Evolutionary conservation across 1,140 invertebrate genomes (phyloP), one percentile per base, ranked within the genome.

Genomic region (Panagrolaimus sp.): DNA sequence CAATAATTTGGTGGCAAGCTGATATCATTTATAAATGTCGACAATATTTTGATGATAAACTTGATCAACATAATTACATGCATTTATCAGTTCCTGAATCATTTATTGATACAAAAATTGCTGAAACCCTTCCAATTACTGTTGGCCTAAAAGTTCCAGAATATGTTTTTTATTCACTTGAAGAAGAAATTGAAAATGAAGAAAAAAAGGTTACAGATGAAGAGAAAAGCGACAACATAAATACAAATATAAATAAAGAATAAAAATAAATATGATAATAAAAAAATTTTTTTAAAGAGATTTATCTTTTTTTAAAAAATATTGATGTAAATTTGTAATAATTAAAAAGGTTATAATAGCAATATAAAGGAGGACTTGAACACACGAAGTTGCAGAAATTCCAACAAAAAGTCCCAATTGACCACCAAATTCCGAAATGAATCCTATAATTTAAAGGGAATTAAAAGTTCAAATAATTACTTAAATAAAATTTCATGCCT

Each of bases 61-160:
- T n/a, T 10, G 52, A 58, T 28, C 28, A 26, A 21, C 14, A 28
- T 28, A 58, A 58, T 58, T 58, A 58, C 8, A 28, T 58, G 52
- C 52, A 28, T 58, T 58, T 58, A 58, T 21, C 52, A 26, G 52
- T 58, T 58, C 52, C 52, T 21, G 52, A 58, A 28, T 58, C 52
- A 21, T 58, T 58, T 58, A 58, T 28, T 58, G 52, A 58, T 28
- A 58, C 52, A 21, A 58, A 58, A 58, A 58, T 58, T 58, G 14
- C 52, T 28, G 52, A 58, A 26, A 58, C 28, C 10, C 10, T 58
- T 26, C 21, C 28, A 21, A 58, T 26, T 5, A 21, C 52, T 58
- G 28, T 58, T 58, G 52, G 52, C 14, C 52, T n/a, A 21, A 21
- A 26, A 21, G 52, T 58, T 21, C 52, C 52, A 26, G 52, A 58